phyloP scores from a whole-genome alignment of 1,140 invertebrate species.

The Ptiloglossa arizonensis region DNA sequence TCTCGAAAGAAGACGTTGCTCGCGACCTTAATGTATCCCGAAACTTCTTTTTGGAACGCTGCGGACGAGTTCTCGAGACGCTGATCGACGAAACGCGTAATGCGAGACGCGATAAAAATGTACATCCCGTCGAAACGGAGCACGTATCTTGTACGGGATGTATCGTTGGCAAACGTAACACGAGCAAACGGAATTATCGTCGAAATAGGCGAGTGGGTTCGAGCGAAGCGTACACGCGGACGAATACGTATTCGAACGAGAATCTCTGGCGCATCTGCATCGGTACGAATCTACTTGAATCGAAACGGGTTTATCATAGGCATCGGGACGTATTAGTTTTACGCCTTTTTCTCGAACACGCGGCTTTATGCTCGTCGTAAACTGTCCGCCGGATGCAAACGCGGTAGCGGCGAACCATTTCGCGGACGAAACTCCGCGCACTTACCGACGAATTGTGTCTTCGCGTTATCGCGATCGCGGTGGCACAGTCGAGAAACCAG shows the following conservation, averaged over 20 bases:
- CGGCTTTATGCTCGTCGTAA: not conserved
- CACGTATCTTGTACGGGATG: not conserved
- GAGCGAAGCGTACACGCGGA: not conserved
- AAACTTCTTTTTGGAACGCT: not conserved
- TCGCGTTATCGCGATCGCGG: too few relatives aligned
- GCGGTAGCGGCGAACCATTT: not conserved
- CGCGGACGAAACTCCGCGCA: not conserved
- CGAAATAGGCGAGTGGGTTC: not conserved
- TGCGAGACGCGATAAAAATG: not conserved
- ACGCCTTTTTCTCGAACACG: not conserved
- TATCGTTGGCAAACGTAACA: not conserved
- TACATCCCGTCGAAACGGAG: not conserved
- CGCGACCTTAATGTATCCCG: not conserved
- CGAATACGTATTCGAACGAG: not conserved
- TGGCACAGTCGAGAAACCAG: too few relatives aligned
- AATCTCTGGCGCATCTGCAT: not conserved
- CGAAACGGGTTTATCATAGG: slow-evolving; percentile 8
- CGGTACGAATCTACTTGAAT: slow-evolving; percentile 3
- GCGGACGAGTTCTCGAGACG: not conserved
- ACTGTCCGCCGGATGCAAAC: not conserved
- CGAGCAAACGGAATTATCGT: slow-evolving; percentile 10
- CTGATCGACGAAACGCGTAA: not conserved
- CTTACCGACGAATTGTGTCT: too few relatives aligned
- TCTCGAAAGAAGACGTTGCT: not conserved
- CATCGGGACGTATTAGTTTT: not conserved